Conservation (phyloP, 2,113 vertebrate species). For the Ailuropoda melanoleuca region DNA sequence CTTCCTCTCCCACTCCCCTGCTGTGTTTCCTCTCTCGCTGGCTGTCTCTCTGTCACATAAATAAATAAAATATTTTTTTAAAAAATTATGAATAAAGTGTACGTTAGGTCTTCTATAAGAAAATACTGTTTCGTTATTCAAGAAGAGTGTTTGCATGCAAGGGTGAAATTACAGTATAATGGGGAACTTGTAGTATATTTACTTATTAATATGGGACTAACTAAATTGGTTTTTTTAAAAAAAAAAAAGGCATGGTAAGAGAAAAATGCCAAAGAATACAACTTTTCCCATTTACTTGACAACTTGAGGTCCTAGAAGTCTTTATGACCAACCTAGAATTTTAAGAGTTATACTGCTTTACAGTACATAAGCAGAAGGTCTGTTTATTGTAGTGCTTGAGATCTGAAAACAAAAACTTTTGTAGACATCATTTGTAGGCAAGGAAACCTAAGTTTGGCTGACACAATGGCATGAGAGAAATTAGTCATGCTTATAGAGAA, state of each 20-base stretch:
- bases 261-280: not conserved
- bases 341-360: not conserved
- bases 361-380: not conserved
- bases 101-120: not conserved
- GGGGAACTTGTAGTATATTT: not conserved
- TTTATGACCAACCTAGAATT: not conserved
- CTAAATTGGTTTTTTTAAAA: not conserved
- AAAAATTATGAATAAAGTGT: not conserved
- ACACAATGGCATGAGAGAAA: not conserved
- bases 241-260: not conserved
- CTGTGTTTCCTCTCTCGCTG: too few relatives aligned
- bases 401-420: not conserved
- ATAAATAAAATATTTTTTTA: too few relatives aligned
- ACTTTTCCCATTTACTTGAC: not conserved
- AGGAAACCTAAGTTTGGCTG: not conserved
- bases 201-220: not conserved
- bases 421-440: not conserved
- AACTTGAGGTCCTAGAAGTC: not conserved
- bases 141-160: not conserved
- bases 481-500: not conserved
- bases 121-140: not conserved
- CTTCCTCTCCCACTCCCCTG: too few relatives aligned
- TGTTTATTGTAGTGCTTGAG: not conserved
- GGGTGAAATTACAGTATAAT: not conserved
- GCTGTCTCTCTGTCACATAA: too few relatives aligned